These are phyloP conservation scores for Oppia nitens DNA, from an alignment of 1,140 invertebrate genomes.

Conservation along the genomic window DNA sequence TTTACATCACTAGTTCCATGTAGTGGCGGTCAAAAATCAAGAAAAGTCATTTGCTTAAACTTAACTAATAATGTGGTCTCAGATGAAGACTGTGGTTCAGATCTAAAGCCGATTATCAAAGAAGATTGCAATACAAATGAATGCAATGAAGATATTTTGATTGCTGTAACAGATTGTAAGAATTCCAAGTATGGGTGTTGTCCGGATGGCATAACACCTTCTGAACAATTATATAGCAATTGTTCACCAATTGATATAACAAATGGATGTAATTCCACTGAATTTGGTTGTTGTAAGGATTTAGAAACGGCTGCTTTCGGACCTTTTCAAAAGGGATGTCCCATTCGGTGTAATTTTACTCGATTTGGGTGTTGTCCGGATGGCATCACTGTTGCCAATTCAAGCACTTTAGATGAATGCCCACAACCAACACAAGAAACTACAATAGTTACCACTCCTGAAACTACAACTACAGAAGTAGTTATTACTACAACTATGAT, in stretches of 20 bases:
- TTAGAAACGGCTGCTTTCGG: constrained; percentile 22
- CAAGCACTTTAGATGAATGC: constrained; percentile 27
- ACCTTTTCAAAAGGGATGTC: constrained; percentile 20
- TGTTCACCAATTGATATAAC: constrained; percentile 1
- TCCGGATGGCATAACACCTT: constrained; percentile 54
- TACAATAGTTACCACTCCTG: background rate
- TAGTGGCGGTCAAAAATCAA: constrained; percentile 51
- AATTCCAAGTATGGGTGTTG: constrained; percentile 63
- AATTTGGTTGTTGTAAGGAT: constrained; percentile 40
- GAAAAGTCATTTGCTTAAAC: constrained; percentile 59
- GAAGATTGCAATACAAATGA: constrained; percentile 50
- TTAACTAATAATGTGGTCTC: constrained; percentile 42
- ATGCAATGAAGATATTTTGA: constrained; percentile 23
- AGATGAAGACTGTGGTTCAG: constrained; percentile 24
- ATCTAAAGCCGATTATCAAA: constrained; percentile 41
- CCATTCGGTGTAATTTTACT: constrained; percentile 22
- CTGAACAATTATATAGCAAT: constrained; percentile 25
- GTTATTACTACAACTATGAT: background rate
- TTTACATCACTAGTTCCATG: constrained; percentile 66
- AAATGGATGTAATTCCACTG: background rate
- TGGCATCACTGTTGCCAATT: constrained; percentile 35
- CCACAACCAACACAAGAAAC: constrained; percentile 1
- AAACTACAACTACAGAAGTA: background rate
- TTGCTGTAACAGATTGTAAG: constrained; percentile 36
- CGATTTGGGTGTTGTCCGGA: constrained; percentile 60